Evolutionary conservation across 2,888 invertebrate genomes (phyloP), one percentile per base, ranked within the genome.

Genomic region (Carterocephalus palaemon): DNA sequence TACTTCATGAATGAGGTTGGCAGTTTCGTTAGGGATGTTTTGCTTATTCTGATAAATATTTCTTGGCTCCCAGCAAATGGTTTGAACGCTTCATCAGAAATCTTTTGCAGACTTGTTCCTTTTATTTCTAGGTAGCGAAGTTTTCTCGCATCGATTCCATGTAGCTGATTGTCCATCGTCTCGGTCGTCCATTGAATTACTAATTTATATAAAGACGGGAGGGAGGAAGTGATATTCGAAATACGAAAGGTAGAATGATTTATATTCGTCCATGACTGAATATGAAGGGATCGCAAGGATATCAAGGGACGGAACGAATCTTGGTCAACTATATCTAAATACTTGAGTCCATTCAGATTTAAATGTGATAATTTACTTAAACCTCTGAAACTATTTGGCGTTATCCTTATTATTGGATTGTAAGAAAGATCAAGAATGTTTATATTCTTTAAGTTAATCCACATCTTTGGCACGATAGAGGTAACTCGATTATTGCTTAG

Each of bases 71-170:
- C 90, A 36, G 91, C 90, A 47, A 95, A 90, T 2, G 92, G 91
- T 40, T 90, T 88, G 58, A 96, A 93, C 2, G 95, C 94, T 59
- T 93, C 92, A 10, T 92, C 89, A n/a, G 92, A 90, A 57, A 96
- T 92, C 51, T 88, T 88, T 61, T 90, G 92, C 54, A 96, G 88
- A 64, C 90, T 91, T 42, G 79, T 77, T 13, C 96, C 96, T 49
- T 92, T 93, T 50, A 97, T 92, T 68, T 95, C 94, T 29, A 97
- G 75, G 60, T 93, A 91, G 45, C 92, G 89, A 29, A 96, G 88
- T 70, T 95, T 95, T 26, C 92, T 92, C 33, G 93, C 92, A 54
- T 95, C 93, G 20, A 92, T 89, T 57, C 94, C 91, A 51, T 91
- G 90, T 46, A 96, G 84, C 67, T 95, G 95, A 51, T 92, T 90